Percentiles rank a stretch among this genome's conserved stretches.
These are phyloP conservation scores for Paradoxurus hermaphroditus DNA, from an alignment of 2,113 vertebrate genomes.

Conservation along the genomic window DNA sequence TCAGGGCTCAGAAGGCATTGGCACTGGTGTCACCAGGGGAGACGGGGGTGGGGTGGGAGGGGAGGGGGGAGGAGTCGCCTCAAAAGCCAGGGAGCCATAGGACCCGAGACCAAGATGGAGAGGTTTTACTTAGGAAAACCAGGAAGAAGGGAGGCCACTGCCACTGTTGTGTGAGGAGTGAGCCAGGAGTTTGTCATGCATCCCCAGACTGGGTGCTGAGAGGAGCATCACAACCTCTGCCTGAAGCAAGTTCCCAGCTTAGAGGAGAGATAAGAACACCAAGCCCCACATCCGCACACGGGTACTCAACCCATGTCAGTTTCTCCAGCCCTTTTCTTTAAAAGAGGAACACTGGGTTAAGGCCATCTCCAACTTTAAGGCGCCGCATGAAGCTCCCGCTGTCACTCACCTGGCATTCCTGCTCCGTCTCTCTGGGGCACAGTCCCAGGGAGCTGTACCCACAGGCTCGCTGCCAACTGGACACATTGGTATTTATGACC, in stretches of 20 bases:
- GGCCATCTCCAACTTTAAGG: background rate
- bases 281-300: background rate
- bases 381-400: background rate
- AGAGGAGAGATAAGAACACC: background rate
- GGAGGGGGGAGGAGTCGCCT: background rate
- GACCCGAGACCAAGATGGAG: background rate
- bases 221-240: background rate
- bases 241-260: background rate
- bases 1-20: background rate
- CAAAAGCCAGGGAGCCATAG: background rate
- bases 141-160: background rate
- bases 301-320: background rate
- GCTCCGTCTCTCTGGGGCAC: background rate
- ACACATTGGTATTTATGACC: slow-evolving; percentile 59
- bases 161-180: background rate
- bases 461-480: background rate
- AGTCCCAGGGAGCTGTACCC: background rate
- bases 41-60: no score
- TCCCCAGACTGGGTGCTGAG: background rate
- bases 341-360: background rate
- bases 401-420: background rate
- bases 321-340: background rate
- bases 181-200: background rate
- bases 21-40: background rate
- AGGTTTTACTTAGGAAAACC: background rate